Evolutionary conservation across 2,113 vertebrate genomes (phyloP), one percentile per base, ranked within the genome.

Genomic region (Trachemys scripta): DNA sequence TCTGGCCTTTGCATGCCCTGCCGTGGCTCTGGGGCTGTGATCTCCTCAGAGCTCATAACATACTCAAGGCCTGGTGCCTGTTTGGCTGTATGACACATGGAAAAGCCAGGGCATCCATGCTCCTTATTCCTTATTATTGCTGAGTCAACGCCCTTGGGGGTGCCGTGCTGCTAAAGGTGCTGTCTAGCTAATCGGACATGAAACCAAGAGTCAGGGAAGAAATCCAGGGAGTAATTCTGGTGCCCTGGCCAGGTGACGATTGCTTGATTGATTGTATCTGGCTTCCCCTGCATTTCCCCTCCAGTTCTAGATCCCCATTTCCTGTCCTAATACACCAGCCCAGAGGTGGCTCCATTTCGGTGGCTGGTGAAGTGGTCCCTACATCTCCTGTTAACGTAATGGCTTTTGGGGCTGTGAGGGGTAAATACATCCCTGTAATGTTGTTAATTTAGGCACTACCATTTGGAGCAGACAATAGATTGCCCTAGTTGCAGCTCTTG

Each of bases 221-320:
- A 1, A 0, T 54, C 45, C 35, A 6, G 5, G 88, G 8, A n/a
- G 69, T 24, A 45, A 20, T 38, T 75, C 83, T 96, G 85, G 90
- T 96, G 94, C 87, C 90, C 94, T 93, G 65, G 65, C n/a, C 92
- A 93, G 86, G 93, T 93, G 94, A 57, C 78, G 50, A 50, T 89
- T 57, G 49, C 82, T 89, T 57, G 50, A 50, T 89, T 57, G 49
- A 85, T 89, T 57, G 10, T 16, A 17, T 72, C 88, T 69, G 56
- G 8, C 35, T 96, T 94, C 0, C 22, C 38, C 20, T 38, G 22
- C 20, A 25, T 45, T 42, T 76, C 72, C 42, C 38, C 20, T 76
- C 19, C 10, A 22, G 11, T 25, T n/a, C 20, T 45, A 76, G 38
- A 25, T 42, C 22, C 72, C 22, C 20, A 65, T 10, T 38, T 72